phyloP scores from a whole-genome alignment of 2,797 vertebrate genomes.

The Acridotheres tristis region DNA sequence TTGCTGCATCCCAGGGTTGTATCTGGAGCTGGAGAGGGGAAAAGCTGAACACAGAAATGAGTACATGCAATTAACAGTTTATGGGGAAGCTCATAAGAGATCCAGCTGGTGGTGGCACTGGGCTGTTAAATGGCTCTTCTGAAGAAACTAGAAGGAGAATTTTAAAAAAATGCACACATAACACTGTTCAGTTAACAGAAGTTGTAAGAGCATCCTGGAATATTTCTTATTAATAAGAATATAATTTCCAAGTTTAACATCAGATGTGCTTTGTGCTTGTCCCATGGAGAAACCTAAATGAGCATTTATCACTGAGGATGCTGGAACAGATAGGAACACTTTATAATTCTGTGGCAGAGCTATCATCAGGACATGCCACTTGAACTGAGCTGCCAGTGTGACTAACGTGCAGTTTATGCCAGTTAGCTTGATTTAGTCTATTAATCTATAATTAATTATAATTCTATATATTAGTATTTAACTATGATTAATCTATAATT shows the following conservation, averaged over 20 bases:
- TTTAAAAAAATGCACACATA: not conserved
- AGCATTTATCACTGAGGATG: not conserved
- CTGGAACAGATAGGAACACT: not conserved
- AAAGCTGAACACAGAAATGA: not conserved
- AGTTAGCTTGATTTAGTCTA: not conserved
- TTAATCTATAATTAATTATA: not conserved
- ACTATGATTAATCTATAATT: not conserved
- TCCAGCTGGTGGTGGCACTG: not conserved
- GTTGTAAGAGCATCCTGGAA: not conserved
- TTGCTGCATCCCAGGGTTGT: not conserved
- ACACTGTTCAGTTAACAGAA: not conserved
- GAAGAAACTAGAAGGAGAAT: not conserved
- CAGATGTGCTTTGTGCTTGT: not conserved
- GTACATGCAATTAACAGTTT: not conserved
- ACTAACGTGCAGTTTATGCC: slow-evolving; percentile 1
- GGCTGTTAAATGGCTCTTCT: not conserved
- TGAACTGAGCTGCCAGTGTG: not conserved
- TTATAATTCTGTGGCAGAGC: not conserved
- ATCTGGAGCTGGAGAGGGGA: not conserved
- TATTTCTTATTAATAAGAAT: not conserved
- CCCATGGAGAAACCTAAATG: not conserved
- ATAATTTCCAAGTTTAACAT: not conserved
- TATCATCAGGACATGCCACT: not conserved
- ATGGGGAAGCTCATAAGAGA: not conserved
- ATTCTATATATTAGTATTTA: not conserved